A percentile compares a stretch with the other conserved stretches of the same genome.
Conservation (phyloP, 2,888 invertebrate genomes). For the Tribolium freemani region DNA sequence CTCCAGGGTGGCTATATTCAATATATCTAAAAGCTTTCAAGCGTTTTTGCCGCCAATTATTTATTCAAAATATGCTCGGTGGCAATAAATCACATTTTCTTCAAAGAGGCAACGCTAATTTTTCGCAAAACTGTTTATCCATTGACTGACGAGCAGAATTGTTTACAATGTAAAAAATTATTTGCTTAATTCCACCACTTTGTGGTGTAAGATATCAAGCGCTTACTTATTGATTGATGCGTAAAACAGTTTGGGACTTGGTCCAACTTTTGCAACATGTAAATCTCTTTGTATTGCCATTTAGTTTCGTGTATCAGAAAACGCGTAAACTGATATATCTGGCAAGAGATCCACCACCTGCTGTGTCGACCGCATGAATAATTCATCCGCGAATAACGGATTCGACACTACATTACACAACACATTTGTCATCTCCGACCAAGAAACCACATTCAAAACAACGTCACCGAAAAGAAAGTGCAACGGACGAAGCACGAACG, state of each 20-base stretch:
- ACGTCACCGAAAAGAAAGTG: background rate
- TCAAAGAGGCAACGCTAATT: too few relatives aligned
- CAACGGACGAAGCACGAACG: conserved; percentile 1
- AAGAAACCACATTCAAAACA: conserved; percentile 3
- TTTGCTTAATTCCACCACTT: too few relatives aligned
- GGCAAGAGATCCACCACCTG: conserved; percentile 26
- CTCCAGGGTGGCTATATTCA: background rate
- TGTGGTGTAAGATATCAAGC: too few relatives aligned
- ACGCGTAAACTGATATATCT: background rate
- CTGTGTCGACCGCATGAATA: conserved; percentile 26
- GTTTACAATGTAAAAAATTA: too few relatives aligned
- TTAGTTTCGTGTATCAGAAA: background rate
- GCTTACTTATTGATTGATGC: too few relatives aligned
- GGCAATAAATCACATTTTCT: too few relatives aligned
- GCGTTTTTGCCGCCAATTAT: background rate
- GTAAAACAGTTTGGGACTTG: background rate
- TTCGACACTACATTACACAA: conserved; percentile 39
- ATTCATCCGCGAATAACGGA: conserved; percentile 18
- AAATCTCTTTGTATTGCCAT: background rate
- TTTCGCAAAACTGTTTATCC: too few relatives aligned
- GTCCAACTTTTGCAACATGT: background rate
- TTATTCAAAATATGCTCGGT: background rate
- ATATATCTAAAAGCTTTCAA: background rate
- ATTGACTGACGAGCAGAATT: too few relatives aligned
- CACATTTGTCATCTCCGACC: conserved; percentile 29